phyloP scores from a whole-genome alignment of 2,888 invertebrate species.

The Tachystola acroxantha region DNA sequence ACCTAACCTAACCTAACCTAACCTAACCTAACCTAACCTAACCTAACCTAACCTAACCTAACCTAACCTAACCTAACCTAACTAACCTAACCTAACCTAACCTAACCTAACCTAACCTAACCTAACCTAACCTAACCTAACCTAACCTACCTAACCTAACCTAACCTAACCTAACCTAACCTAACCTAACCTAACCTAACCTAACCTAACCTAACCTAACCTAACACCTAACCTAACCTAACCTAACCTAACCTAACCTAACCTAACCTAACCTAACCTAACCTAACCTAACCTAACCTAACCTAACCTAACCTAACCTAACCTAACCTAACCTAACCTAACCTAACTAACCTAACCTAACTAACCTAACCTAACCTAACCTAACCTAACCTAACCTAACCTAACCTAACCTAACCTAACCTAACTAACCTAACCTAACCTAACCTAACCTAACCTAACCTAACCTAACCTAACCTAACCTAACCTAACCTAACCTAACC shows the following conservation, averaged over 20 bases:
- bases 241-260: conserved; percentile 17
- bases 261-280: conserved; percentile 20
- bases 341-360: conserved; percentile 17
- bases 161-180: conserved; percentile 13
- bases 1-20: conserved; percentile 13
- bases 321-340: conserved; percentile 17
- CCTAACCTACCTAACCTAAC: too few relatives aligned
- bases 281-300: conserved; percentile 17
- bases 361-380: conserved; percentile 18
- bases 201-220: too few relatives aligned
- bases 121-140: conserved; percentile 13
- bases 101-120: conserved; percentile 12
- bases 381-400: conserved; percentile 19
- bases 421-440: conserved; percentile 24
- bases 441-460: conserved; percentile 21
- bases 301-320: conserved; percentile 18
- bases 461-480: conserved; percentile 19
- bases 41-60: conserved; percentile 12
- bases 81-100: conserved; percentile 13
- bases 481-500: conserved; percentile 22
- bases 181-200: conserved; percentile 12
- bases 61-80: conserved; percentile 12
- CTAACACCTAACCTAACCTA: too few relatives aligned
- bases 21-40: conserved; percentile 13
- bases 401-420: conserved; percentile 21